A percentile compares a stretch with the other conserved stretches of the same genome.
phyloP scores from a whole-genome alignment of 2,888 invertebrate species.

The Lottia gigantea region DNA sequence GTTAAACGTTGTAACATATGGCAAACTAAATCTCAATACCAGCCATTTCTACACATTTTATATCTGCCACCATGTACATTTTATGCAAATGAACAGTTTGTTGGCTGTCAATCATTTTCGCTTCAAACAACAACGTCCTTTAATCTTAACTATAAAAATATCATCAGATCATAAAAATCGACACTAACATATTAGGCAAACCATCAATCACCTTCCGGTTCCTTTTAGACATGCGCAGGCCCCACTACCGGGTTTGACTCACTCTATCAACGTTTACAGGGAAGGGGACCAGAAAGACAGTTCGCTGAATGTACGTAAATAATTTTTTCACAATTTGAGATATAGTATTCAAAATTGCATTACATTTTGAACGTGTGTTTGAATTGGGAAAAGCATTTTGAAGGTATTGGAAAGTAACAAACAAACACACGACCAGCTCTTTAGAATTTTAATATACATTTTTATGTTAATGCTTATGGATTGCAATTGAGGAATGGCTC shows the following conservation, averaged over 20 bases:
- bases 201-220: conserved; percentile 8
- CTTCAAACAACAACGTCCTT: not conserved
- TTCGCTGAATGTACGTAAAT: no score
- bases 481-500: no score
- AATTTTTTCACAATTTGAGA: no score
- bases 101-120: not conserved
- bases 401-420: no score
- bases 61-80: not conserved
- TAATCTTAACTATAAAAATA: not conserved
- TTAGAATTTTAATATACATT: no score
- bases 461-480: no score
- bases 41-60: not conserved
- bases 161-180: conserved; percentile 4
- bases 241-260: conserved; percentile 1
- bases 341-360: no score
- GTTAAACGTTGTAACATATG: conserved; percentile 2
- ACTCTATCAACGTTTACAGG: not conserved
- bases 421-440: no score
- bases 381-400: no score
- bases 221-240: not conserved
- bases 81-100: not conserved
- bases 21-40: not conserved
- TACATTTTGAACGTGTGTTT: no score
- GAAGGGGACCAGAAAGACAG: no score
- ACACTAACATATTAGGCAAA: conserved; percentile 11